Conservation (phyloP, 2,113 vertebrate genomes). For the Petrocephalus zakoni region DNA sequence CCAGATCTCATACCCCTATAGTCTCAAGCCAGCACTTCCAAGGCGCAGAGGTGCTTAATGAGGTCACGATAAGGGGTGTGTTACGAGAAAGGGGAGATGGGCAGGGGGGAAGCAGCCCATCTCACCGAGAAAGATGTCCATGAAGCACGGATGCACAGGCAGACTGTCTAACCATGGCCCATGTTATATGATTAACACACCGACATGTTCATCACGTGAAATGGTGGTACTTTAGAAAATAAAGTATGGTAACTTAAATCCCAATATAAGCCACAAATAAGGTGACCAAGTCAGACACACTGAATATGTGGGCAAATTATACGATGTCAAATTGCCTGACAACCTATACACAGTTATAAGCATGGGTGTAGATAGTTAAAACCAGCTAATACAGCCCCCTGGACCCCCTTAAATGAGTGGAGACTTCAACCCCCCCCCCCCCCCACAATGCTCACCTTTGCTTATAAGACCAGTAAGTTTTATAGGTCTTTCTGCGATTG, state of each 20-base stretch:
- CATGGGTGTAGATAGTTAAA: no score
- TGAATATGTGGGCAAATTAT: not conserved
- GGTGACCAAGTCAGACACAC: not conserved
- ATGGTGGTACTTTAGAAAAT: not conserved
- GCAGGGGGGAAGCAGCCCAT: not conserved
- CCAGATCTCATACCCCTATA: no score
- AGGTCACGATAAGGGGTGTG: not conserved
- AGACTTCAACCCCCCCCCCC: no score
- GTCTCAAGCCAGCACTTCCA: not conserved
- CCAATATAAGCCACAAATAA: not conserved
- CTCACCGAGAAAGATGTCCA: not conserved
- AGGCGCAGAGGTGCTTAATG: not conserved
- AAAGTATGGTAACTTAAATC: not conserved
- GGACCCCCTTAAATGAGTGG: no score
- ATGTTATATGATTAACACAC: not conserved
- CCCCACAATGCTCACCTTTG: no score
- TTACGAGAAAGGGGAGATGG: not conserved
- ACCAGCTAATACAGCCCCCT: no score
- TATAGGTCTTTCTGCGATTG: not conserved
- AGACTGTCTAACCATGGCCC: not conserved
- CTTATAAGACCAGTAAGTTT: no score
- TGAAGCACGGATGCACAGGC: not conserved
- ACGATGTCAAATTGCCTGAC: not conserved
- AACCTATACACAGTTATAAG: not conserved
- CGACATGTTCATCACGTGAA: not conserved